Percentiles rank a stretch among this genome's conserved stretches.
These are phyloP conservation scores for Perodicticus potto DNA, from an alignment of 2,797 vertebrate genomes.

Conservation along the genomic window DNA sequence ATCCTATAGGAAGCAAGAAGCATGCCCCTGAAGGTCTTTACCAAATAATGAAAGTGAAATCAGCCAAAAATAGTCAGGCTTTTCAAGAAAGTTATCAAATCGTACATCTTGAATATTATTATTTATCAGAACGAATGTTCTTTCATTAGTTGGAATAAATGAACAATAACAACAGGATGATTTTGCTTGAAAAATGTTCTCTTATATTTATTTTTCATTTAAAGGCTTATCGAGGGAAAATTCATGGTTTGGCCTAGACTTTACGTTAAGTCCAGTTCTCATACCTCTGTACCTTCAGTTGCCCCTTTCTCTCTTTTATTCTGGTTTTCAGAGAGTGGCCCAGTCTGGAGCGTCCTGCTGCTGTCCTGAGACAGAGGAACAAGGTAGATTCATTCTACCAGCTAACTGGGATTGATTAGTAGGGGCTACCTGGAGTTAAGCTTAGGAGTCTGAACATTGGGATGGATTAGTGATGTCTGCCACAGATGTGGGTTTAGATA, in stretches of 20 bases:
- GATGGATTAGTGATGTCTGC: constrained; percentile 13
- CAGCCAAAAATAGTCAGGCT: background rate
- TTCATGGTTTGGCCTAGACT: background rate
- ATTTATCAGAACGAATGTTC: background rate
- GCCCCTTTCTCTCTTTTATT: background rate
- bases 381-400: background rate
- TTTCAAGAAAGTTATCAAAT: background rate
- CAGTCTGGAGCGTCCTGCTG: background rate
- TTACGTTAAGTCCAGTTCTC: background rate
- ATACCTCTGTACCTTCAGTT: background rate
- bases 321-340: background rate
- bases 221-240: background rate
- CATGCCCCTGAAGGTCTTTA: background rate
- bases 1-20: background rate
- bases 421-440: background rate
- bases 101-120: background rate
- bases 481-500: background rate
- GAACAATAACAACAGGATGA: background rate
- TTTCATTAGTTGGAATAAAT: background rate
- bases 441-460: background rate
- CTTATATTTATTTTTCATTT: background rate
- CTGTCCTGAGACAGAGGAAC: background rate
- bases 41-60: background rate
- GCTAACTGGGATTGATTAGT: background rate
- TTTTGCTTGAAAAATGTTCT: background rate